A percentile compares a stretch with the other conserved stretches of the same genome.
These are phyloP conservation scores for Clanis bilineata DNA, from an alignment of 2,888 invertebrate genomes.

Conservation along the genomic window DNA sequence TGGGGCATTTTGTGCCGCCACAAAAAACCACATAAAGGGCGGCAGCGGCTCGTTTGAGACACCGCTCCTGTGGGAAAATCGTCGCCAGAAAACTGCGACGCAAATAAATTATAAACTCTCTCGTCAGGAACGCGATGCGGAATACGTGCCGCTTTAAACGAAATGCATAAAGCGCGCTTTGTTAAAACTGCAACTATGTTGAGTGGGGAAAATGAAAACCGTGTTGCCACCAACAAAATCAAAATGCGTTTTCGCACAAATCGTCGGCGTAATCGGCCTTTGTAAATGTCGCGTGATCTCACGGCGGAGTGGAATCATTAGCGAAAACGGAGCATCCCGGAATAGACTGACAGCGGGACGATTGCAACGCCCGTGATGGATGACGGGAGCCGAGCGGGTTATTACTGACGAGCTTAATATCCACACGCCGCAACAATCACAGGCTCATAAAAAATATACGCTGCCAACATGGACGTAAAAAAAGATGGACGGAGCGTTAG, in stretches of 20 bases:
- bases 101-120: conserved; percentile 81
- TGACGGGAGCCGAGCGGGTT: conserved; percentile 62
- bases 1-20: conserved; percentile 77
- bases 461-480: too few species aligned
- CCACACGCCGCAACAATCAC: conserved; percentile 51
- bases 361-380: conserved; percentile 77
- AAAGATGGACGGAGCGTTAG: too few species aligned
- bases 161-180: conserved; percentile 56
- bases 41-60: conserved; percentile 79
- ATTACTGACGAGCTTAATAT: conserved; percentile 66
- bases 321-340: conserved; percentile 78
- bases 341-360: conserved; percentile 79
- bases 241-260: conserved; percentile 53
- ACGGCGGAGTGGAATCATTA: conserved; percentile 69
- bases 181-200: conserved; percentile 53
- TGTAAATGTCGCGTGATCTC: conserved; percentile 64
- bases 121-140: conserved; percentile 68
- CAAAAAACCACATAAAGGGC: conserved; percentile 81
- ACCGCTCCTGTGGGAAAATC: conserved; percentile 81
- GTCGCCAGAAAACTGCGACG: conserved; percentile 80
- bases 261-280: conserved; percentile 58
- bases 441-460: conserved; percentile 44
- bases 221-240: conserved; percentile 23
- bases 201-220: conserved; percentile 26
- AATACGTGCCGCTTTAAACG: conserved; percentile 47